These are phyloP conservation scores for Puffinus mauretanicus DNA, from an alignment of 2,113 vertebrate genomes.

Conservation along the genomic window DNA sequence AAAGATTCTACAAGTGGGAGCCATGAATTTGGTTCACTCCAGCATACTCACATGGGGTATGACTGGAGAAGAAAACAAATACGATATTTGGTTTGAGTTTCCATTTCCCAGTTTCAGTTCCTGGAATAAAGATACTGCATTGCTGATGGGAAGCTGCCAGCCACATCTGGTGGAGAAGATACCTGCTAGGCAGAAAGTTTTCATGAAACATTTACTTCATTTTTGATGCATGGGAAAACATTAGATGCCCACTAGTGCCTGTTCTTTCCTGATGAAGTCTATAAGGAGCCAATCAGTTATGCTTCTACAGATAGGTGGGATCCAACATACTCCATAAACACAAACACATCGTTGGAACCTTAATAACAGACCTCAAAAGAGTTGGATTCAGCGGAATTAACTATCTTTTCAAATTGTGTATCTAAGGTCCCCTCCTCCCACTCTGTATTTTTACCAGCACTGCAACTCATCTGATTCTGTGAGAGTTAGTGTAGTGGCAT, in stretches of 20 bases:
- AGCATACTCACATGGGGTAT: slow-evolving; percentile 90
- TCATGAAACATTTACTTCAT: neutral
- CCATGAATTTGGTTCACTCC: neutral
- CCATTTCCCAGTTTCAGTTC: slow-evolving; percentile 80
- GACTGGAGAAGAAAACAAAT: slow-evolving; percentile 93
- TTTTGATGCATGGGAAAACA: neutral
- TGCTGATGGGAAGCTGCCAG: slow-evolving; percentile 59
- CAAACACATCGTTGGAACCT: neutral
- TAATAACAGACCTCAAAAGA: neutral
- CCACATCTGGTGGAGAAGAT: slow-evolving; percentile 85
- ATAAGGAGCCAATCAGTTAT: neutral
- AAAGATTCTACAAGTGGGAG: neutral
- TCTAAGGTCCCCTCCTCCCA: neutral
- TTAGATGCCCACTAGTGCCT: neutral
- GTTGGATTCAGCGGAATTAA: neutral
- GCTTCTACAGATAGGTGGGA: neutral
- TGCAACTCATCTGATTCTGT: neutral
- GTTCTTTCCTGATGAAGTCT: neutral
- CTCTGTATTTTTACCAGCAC: neutral
- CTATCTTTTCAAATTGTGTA: neutral
- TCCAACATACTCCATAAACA: neutral
- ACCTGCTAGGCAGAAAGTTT: slow-evolving; percentile 72
- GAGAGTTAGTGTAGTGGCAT: neutral
- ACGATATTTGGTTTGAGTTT: slow-evolving; percentile 74
- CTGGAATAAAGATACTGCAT: slow-evolving; percentile 78